Conservation (phyloP, 1,140 invertebrate species). For the Andrena cerasifolii region DNA sequence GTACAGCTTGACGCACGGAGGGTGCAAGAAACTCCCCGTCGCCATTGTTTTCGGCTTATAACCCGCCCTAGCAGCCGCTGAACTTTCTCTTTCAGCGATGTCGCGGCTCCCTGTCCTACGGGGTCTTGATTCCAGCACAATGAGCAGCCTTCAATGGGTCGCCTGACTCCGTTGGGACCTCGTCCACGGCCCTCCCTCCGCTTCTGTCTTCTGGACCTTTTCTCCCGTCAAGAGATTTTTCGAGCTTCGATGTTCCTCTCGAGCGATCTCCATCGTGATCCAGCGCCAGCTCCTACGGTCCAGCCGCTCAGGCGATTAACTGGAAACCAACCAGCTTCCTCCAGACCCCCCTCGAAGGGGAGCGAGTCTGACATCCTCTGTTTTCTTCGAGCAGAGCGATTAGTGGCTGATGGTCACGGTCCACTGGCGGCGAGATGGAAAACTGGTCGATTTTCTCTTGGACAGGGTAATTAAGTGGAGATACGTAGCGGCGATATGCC, state of each 20-base stretch:
- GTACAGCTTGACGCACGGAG: constrained; percentile 64
- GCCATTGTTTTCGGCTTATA: constrained; percentile 68
- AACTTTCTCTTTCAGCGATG: constrained; percentile 19
- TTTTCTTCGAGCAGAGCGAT: constrained; percentile 46
- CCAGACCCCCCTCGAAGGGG: constrained; percentile 41
- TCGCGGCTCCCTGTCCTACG: constrained; percentile 19
- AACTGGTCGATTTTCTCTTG: constrained; percentile 22
- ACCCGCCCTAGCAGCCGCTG: constrained; percentile 47
- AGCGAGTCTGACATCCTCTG: constrained; percentile 31
- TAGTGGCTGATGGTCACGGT: constrained; percentile 5
- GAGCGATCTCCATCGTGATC: constrained; percentile 31
- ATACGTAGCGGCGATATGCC: background rate
- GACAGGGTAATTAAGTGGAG: constrained; percentile 9
- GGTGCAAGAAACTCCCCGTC: constrained; percentile 64
- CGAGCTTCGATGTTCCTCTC: constrained; percentile 45
- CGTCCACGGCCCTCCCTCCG: background rate
- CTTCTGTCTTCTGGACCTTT: background rate
- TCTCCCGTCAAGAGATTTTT: constrained; percentile 36
- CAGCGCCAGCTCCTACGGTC: constrained; percentile 61
- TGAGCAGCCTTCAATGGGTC: constrained; percentile 45
- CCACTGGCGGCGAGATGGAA: constrained; percentile 5
- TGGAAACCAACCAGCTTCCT: constrained; percentile 61
- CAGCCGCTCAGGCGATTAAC: constrained; percentile 62
- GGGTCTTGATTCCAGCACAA: constrained; percentile 57
- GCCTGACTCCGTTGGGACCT: constrained; percentile 35